Evolutionary conservation across 1,140 invertebrate species (phyloP).

Genomic region (Drosophila auraria): DNA sequence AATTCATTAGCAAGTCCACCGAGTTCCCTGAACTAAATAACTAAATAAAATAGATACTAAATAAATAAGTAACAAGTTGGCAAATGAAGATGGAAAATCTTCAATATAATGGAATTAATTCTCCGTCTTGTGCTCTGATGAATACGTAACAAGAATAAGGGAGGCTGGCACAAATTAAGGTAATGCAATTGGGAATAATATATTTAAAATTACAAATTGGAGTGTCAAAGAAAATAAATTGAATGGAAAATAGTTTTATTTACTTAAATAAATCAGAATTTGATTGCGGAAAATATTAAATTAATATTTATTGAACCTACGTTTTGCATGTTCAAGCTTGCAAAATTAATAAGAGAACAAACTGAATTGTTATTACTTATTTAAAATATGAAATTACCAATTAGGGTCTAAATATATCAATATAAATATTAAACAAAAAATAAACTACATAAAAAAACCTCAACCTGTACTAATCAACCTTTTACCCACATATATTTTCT

Average conservation of each 20-base stretch:
- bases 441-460: not conserved
- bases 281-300: not conserved
- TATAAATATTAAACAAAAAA: not conserved
- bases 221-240: not conserved
- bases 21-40: slow-evolving; percentile 16
- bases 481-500: not conserved
- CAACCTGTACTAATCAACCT: slow-evolving; percentile 11
- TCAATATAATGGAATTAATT: slow-evolving; percentile 7
- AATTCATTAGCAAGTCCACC: slow-evolving; percentile 31
- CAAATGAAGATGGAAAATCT: slow-evolving; percentile 5
- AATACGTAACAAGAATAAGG: slow-evolving; percentile 2
- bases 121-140: not conserved
- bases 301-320: not conserved
- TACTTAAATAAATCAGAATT: not conserved
- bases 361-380: not conserved
- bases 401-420: no score
- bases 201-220: not conserved
- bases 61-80: slow-evolving; percentile 21
- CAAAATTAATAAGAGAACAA: no score
- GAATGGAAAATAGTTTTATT: not conserved
- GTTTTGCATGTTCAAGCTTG: not conserved
- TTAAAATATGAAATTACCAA: not conserved
- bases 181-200: not conserved
- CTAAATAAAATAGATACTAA: slow-evolving; percentile 35
- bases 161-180: not conserved